Evolutionary conservation across 1,140 invertebrate genomes (phyloP).

Genomic region (Fopius arisanus): DNA sequence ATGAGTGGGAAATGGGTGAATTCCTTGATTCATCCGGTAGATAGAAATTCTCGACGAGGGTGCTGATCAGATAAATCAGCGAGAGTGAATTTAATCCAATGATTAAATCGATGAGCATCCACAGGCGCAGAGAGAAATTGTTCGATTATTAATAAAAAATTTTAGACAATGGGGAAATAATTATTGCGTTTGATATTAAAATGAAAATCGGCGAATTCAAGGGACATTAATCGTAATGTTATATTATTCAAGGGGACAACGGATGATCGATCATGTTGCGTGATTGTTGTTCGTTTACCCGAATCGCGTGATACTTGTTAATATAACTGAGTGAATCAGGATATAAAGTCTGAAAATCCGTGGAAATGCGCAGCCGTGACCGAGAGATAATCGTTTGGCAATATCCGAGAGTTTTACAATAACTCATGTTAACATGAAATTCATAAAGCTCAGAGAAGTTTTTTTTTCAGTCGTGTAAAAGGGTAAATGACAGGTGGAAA

Average conservation of each 20-base stretch:
- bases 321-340: neutral
- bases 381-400: constrained; percentile 20
- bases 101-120: too few relatives aligned
- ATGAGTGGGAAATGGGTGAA: too few relatives aligned
- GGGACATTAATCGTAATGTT: neutral
- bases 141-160: too few relatives aligned
- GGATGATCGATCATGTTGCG: constrained; percentile 23
- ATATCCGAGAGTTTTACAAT: constrained; percentile 11
- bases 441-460: neutral
- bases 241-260: neutral
- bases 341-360: neutral
- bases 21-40: too few relatives aligned
- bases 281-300: neutral
- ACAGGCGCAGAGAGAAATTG: too few relatives aligned
- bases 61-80: too few relatives aligned
- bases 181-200: too few relatives aligned
- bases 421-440: constrained; percentile 9
- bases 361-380: constrained; percentile 21
- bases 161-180: too few relatives aligned
- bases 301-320: constrained; percentile 13
- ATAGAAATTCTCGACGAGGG: too few relatives aligned
- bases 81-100: too few relatives aligned
- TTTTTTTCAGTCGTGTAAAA: too few relatives aligned
- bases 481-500: too few relatives aligned
- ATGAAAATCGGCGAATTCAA: neutral